phyloP scores from a whole-genome alignment of 2,797 vertebrate genomes.

The Heliangelus exortis region DNA sequence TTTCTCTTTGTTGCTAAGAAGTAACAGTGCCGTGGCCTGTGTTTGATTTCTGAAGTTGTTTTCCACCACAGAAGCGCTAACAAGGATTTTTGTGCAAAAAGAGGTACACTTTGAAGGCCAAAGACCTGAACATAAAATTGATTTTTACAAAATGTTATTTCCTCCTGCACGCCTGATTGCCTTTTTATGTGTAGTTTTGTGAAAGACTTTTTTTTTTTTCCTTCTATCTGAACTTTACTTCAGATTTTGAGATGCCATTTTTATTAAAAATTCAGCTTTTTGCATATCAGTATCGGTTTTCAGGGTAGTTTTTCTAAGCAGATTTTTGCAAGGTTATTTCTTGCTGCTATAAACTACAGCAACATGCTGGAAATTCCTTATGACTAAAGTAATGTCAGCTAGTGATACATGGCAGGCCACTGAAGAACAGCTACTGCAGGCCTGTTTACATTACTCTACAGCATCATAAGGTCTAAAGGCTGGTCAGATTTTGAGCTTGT shows the following conservation, averaged over 20 bases:
- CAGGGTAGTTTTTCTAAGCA: background rate
- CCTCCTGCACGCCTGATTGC: background rate
- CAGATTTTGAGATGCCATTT: background rate
- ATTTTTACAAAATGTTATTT: background rate
- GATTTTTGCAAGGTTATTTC: constrained; percentile 2
- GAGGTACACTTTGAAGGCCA: background rate
- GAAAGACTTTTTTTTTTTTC: background rate
- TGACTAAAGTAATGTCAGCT: constrained; percentile 5
- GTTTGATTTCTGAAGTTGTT: background rate
- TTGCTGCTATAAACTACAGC: background rate
- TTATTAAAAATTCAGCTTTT: background rate
- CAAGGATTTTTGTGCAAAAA: background rate
- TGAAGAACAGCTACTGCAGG: background rate
- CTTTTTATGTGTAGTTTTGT: background rate
- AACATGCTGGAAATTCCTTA: constrained; percentile 1
- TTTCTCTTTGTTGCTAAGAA: background rate
- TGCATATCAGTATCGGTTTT: background rate
- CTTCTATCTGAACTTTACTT: background rate
- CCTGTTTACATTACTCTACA: background rate
- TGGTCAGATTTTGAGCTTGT: background rate
- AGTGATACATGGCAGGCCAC: background rate
- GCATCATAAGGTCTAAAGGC: background rate
- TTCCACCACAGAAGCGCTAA: background rate
- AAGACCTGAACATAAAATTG: background rate
- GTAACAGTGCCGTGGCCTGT: background rate